These are phyloP conservation scores for Macrosteles quadrilineatus DNA, from an alignment of 1,140 invertebrate genomes.

Conservation along the genomic window DNA sequence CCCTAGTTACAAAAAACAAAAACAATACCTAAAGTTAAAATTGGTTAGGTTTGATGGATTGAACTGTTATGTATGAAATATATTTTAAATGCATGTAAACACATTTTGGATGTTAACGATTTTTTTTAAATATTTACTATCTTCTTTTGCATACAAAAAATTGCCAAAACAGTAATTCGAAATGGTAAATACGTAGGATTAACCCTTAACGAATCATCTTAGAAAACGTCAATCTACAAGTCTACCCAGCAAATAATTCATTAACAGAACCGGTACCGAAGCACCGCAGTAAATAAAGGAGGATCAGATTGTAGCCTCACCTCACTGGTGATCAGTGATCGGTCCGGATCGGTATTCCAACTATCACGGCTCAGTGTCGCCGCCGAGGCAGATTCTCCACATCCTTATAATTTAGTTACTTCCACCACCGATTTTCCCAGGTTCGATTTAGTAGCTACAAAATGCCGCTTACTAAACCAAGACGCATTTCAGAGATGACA, in stretches of 20 bases:
- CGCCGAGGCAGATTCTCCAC: background rate
- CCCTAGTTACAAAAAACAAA: too few species aligned
- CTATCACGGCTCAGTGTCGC: background rate
- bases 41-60: too few species aligned
- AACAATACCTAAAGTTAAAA: too few species aligned
- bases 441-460: background rate
- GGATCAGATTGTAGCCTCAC: background rate
- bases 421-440: background rate
- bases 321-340: background rate
- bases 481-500: slow-evolving; percentile 8
- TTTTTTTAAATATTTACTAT: too few species aligned
- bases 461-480: background rate
- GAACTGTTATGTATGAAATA: too few species aligned
- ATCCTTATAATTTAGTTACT: slow-evolving; percentile 17
- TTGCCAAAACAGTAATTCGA: too few species aligned
- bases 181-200: too few species aligned
- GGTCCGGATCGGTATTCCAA: slow-evolving; percentile 12
- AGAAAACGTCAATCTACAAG: too few species aligned
- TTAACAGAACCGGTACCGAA: background rate
- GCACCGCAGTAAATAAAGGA: slow-evolving; percentile 1
- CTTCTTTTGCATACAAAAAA: too few species aligned
- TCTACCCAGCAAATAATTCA: background rate
- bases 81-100: too few species aligned
- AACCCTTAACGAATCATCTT: too few species aligned
- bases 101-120: too few species aligned